Conservation (phyloP, 2,113 vertebrate species). For the Fulmarus glacialis region DNA sequence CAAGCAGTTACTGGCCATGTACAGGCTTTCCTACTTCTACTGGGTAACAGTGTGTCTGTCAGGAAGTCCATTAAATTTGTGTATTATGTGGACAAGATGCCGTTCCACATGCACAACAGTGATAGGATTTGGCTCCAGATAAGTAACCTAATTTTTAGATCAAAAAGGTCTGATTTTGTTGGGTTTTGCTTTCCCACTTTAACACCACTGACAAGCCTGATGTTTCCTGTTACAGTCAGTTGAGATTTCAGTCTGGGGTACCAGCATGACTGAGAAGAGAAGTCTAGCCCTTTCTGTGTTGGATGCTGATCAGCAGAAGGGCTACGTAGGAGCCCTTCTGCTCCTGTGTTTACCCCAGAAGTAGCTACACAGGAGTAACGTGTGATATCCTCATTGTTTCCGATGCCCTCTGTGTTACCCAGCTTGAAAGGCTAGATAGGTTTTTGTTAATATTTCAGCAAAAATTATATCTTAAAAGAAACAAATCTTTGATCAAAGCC, state of each 20-base stretch:
- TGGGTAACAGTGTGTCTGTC: not conserved
- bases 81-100: not conserved
- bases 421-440: not conserved
- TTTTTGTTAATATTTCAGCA: not conserved
- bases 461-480: not conserved
- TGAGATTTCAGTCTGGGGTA: not conserved
- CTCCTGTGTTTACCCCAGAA: not conserved
- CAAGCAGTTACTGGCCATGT: not conserved
- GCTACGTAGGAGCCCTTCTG: not conserved
- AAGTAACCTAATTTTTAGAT: not conserved
- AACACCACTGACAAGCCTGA: not conserved
- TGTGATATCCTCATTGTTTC: not conserved
- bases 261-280: not conserved
- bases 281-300: not conserved
- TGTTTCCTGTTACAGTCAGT: not conserved
- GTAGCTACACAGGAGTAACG: not conserved
- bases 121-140: not conserved
- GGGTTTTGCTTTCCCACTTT: not conserved
- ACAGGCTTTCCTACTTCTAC: not conserved
- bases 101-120: not conserved
- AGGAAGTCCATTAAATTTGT: not conserved
- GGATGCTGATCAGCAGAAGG: not conserved
- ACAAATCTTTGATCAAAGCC: conserved; percentile 23
- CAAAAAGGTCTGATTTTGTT: not conserved
- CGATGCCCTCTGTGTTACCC: not conserved